Conservation (phyloP, 2,888 invertebrate genomes). For the Nomada fabriciana region DNA sequence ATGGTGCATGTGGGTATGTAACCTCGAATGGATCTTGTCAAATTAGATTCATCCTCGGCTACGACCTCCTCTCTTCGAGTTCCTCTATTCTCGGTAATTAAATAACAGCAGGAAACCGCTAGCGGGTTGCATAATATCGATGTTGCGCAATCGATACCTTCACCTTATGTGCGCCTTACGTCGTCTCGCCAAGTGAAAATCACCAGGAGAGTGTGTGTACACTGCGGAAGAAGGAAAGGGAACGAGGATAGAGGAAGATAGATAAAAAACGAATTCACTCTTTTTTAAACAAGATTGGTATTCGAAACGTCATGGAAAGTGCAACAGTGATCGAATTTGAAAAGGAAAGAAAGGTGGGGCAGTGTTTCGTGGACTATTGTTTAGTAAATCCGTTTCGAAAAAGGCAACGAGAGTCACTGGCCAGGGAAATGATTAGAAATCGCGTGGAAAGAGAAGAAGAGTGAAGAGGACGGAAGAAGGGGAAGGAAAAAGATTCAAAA, state of each 20-base stretch:
- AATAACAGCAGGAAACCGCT: conserved; percentile 80
- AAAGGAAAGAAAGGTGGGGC: not conserved
- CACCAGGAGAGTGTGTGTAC: conserved; percentile 32
- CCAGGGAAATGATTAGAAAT: conserved; percentile 22
- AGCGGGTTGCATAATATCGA: conserved; percentile 77
- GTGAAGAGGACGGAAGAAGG: not conserved
- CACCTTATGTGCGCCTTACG: conserved; percentile 71
- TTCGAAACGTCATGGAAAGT: too few species aligned
- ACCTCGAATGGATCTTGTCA: conserved; percentile 18
- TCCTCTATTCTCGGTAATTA: conserved; percentile 71
- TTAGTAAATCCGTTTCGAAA: too few species aligned
- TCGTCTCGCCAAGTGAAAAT: conserved; percentile 68
- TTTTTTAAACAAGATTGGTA: too few species aligned
- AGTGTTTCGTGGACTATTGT: too few species aligned
- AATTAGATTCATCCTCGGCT: conserved; percentile 52
- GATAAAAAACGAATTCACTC: not conserved
- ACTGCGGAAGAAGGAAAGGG: conserved; percentile 1
- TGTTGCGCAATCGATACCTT: conserved; percentile 78
- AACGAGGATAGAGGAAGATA: not conserved
- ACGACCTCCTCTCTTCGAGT: conserved; percentile 60
- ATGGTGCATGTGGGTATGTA: not conserved
- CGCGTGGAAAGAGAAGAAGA: not conserved
- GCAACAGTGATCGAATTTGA: too few species aligned
- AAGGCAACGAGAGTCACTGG: not conserved
- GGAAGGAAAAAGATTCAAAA: conserved; percentile 44